These are phyloP conservation scores for Troides helena DNA, from an alignment of 2,888 invertebrate species.

Conservation along the genomic window DNA sequence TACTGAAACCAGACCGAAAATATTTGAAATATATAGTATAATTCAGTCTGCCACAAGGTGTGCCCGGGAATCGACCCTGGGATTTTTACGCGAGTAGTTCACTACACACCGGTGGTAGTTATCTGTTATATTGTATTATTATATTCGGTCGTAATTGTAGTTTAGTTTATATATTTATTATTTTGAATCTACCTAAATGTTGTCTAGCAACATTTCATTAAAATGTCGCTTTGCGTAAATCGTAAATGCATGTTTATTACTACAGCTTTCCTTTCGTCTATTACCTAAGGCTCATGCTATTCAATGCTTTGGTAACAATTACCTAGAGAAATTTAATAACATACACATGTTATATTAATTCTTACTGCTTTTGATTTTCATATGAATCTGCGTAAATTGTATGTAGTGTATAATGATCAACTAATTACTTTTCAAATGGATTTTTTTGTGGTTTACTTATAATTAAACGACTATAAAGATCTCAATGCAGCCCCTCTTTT, in stretches of 20 bases:
- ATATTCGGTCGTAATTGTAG: no score
- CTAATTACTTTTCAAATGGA: slow-evolving; percentile 39
- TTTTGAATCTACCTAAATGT: background rate
- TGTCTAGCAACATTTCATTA: background rate
- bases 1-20: no score
- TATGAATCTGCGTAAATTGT: slow-evolving; percentile 19
- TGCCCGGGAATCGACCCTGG: no score
- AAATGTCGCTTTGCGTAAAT: background rate
- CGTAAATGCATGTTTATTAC: background rate
- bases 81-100: no score
- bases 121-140: no score
- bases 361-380: background rate
- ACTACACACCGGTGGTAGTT: no score
- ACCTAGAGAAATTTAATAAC: background rate
- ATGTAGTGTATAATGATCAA: slow-evolving; percentile 41
- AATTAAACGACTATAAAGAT: background rate
- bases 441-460: slow-evolving; percentile 29
- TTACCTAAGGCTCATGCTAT: background rate
- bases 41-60: no score
- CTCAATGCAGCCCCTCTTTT: no score
- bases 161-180: no score
- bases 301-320: background rate
- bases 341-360: background rate
- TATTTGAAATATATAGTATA: no score
- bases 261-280: background rate